Evolutionary conservation across 1,140 invertebrate species (phyloP), one percentile per base, ranked within the genome.

Genomic region (Halictus rubicundus): DNA sequence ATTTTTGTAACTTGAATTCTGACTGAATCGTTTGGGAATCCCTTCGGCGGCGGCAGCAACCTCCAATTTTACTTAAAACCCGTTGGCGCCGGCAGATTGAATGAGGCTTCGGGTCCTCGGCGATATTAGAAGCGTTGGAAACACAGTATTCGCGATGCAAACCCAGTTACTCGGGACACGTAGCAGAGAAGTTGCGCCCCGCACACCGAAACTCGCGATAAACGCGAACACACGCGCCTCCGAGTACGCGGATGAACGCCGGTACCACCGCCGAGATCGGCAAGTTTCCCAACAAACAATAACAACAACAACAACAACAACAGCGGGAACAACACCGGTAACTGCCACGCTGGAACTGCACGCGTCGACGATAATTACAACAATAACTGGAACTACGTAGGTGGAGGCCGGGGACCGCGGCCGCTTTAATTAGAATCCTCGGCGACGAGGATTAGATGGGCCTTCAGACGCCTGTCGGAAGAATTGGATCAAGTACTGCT

Each of bases 301-400:
- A 84, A 84, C 79, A 71, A 75, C 75, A 61, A 65, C 59, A 21
- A 54, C 54, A 54, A 68, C 68, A 64, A 27, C 68, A 32, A 42
- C 59, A 39, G 49, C 80, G 57, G 57, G 64, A 59, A 78, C 75
- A 57, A 59, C 74, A 57, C 32, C 78, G 37, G 39, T 61, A 70
- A 72, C 76, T 57, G 70, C 64, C 54, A 82, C 75, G 80, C 68
- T 79, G 80, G 49, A 60, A 74, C 59, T 87, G 74, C 86, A 88
- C 86, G 86, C 86, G 86, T 77, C 87, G 85, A 89, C 87, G 87
- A 89, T 89, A 89, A 89, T 89, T 89, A 88, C 87, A 89, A 89
- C 85, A 88, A 88, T 89, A 89, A 88, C 81, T 83, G 87, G 81
- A 88, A 88, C 83, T 76, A 81, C 80, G 74, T 79, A 84, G 83